Evolutionary conservation across 2,888 invertebrate genomes (phyloP), one percentile per base, ranked within the genome.

Genomic region (Amblyjoppa proteus): DNA sequence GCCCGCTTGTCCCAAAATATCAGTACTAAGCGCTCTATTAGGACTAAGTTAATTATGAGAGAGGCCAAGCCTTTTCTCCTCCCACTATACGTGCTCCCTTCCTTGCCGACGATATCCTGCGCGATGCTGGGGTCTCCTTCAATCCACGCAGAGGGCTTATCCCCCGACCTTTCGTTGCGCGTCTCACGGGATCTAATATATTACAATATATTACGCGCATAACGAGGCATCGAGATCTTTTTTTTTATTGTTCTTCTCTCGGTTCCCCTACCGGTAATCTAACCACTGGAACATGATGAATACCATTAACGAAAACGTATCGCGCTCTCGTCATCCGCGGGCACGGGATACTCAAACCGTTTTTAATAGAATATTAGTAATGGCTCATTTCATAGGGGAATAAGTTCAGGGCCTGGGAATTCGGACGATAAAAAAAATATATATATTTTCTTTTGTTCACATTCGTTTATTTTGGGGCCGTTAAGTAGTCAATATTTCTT

Each of bases 21-120:
- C 87, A 84, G 83, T 88, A 89, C 89, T 90, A 91, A 91, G 91
- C 88, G 91, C 91, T 91, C 91, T 91, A 91, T 91, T 91, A 91
- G 89, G 89, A 87, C 89, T 91, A 91, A 91, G 91, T 91, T 91
- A 91, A 91, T 91, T 91, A 91, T 89, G 91, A 90, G 88, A 84
- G 79, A 80, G 86, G 87, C 28, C 85, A 84, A 83, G 84, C 81
- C 84, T 81, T 88, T 87, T 88, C 88, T 88, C 88, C 90, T 88
- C 86, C 90, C 84, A 87, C 88, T 87, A 88, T 25, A 25, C 69
- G 85, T 34, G 83, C 87, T 88, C 58, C 64, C 71, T 75, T 74
- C 58, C 79, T 80, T 53, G 25, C 74, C 83, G 41, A 81, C 81
- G 81, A 81, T 74, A 81, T 83, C 81, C 77, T 69, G 69, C 38